Percentiles rank a stretch among this genome's conserved stretches.
These are phyloP conservation scores for Montipora foliosa DNA, from an alignment of 64 coral and sea anemone species.

Conservation along the genomic window DNA sequence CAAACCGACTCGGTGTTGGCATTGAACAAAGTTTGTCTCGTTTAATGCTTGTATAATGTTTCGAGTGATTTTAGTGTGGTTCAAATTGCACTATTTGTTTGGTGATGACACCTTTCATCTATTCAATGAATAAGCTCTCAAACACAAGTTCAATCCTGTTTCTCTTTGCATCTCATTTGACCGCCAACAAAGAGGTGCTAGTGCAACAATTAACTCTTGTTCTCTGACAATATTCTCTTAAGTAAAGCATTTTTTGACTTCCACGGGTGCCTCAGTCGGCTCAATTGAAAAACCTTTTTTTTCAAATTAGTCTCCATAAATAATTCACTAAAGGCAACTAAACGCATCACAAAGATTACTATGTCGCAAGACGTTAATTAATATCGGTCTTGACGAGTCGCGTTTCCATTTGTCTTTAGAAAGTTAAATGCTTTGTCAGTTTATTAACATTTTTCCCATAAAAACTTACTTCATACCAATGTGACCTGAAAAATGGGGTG, in stretches of 20 bases:
- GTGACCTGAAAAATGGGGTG: background rate
- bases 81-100: background rate
- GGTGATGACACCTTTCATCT: constrained; percentile 8
- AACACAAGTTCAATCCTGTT: background rate
- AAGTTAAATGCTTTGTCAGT: no score
- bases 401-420: background rate
- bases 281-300: background rate
- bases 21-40: background rate
- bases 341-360: background rate
- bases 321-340: constrained; percentile 13
- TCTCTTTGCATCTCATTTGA: constrained; percentile 17
- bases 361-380: constrained; percentile 31
- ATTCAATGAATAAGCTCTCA: background rate
- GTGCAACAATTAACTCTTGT: background rate
- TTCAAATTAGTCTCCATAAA: background rate
- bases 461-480: background rate
- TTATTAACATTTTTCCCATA: no score
- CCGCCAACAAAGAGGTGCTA: background rate
- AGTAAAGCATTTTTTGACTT: background rate
- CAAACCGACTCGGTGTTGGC: background rate
- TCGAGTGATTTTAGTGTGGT: background rate
- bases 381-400: background rate
- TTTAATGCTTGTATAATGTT: background rate
- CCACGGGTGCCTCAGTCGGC: background rate
- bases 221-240: constrained; percentile 6